Evolutionary conservation across 2,888 invertebrate species (phyloP).

Genomic region (Invenusta paracnida): DNA sequence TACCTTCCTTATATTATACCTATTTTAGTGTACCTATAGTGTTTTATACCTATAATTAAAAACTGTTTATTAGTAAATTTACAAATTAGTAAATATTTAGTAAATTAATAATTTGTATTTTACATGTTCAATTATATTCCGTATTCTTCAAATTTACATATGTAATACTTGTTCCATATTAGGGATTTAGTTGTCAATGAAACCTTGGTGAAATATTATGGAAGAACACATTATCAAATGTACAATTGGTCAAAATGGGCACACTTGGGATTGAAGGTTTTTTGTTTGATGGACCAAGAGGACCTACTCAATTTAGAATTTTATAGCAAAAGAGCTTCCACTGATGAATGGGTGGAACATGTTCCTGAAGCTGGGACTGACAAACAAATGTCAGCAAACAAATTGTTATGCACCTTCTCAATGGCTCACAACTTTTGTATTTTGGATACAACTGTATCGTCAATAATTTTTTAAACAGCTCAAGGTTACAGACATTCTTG

Average conservation of each 20-base stretch:
- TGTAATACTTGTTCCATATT: too few species aligned
- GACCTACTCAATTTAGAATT: neutral
- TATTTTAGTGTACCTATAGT: neutral
- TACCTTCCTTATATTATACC: neutral
- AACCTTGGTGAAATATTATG: neutral
- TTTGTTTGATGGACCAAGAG: neutral
- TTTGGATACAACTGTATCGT: too few species aligned
- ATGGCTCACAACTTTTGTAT: neutral
- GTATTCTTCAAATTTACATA: neutral
- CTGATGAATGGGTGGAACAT: neutral
- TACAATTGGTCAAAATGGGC: neutral
- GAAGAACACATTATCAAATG: neutral
- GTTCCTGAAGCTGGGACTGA: neutral
- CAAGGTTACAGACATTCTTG: too few species aligned
- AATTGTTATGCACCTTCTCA: neutral
- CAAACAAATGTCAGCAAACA: neutral
- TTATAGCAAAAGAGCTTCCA: neutral
- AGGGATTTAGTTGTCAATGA: constrained; percentile 10
- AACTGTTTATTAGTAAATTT: neutral
- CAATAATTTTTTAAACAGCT: too few species aligned
- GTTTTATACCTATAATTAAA: neutral
- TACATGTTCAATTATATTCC: neutral
- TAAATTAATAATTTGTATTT: neutral
- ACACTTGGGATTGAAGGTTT: neutral
- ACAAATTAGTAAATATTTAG: neutral